Percentiles rank a stretch among this genome's conserved stretches.
phyloP scores from a whole-genome alignment of 2,797 vertebrate species.

The Crax fasciolata region DNA sequence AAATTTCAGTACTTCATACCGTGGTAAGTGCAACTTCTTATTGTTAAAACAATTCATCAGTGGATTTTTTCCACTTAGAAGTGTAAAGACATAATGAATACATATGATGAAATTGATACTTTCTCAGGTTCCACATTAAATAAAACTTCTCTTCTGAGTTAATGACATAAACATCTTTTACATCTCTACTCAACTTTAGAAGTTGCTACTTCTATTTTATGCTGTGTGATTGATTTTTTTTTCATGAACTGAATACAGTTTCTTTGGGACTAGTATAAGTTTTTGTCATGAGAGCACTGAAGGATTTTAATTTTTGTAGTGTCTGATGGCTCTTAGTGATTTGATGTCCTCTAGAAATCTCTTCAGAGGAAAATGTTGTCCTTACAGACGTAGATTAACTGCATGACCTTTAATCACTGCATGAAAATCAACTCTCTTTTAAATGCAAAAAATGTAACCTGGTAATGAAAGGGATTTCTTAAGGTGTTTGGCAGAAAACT shows the following conservation, averaged over 20 bases:
- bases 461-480: conserved; percentile 68
- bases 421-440: conserved; percentile 74
- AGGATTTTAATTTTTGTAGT: conserved; percentile 59
- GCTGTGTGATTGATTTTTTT: background rate
- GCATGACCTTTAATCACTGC: conserved; percentile 67
- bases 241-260: background rate
- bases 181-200: background rate
- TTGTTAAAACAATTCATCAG: background rate
- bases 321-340: conserved; percentile 68
- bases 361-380: conserved; percentile 62
- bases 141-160: background rate
- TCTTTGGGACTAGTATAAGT: background rate
- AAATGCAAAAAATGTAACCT: conserved; percentile 71
- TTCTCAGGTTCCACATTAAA: background rate
- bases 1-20: background rate
- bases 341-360: conserved; percentile 72
- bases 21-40: background rate
- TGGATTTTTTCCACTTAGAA: background rate
- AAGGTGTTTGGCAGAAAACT: conserved; percentile 62
- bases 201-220: background rate
- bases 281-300: conserved; percentile 44
- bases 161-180: background rate
- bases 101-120: background rate
- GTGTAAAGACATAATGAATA: background rate
- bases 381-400: conserved; percentile 72